phyloP scores from a whole-genome alignment of 2,888 invertebrate genomes.

The Brachyptera putata region DNA sequence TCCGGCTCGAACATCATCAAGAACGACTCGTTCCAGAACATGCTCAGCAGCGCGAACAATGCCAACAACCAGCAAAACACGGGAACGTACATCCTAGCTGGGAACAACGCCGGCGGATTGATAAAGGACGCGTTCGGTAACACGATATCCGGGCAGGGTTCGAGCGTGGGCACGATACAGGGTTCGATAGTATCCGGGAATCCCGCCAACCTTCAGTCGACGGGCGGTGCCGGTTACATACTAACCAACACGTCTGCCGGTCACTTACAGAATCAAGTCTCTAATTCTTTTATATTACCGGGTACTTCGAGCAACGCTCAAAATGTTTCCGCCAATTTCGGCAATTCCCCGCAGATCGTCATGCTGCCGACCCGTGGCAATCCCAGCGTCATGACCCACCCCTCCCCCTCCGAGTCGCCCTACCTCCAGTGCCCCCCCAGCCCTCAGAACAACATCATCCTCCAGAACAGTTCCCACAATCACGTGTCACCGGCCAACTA shows the following conservation, averaged over 20 bases:
- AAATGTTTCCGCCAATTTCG: background rate
- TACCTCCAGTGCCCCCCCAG: background rate
- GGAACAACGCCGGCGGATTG: background rate
- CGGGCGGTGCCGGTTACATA: background rate
- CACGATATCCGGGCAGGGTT: too few relatives aligned
- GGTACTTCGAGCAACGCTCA: background rate
- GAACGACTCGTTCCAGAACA: conserved; percentile 19
- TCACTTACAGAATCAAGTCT: background rate
- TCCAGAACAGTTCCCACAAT: conserved; percentile 6
- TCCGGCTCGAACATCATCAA: conserved; percentile 11
- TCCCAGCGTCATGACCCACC: background rate
- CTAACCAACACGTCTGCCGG: background rate
- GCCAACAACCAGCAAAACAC: background rate
- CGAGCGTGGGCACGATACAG: background rate
- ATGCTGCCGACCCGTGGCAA: conserved; percentile 1
- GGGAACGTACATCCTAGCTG: conserved; percentile 24
- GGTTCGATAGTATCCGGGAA: conserved; percentile 8
- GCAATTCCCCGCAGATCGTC: conserved; percentile 11
- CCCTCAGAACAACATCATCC: background rate
- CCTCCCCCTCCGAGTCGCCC: background rate
- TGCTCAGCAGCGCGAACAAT: background rate
- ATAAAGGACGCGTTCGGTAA: conserved; percentile 25
- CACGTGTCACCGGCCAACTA: too few relatives aligned
- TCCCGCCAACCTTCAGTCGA: background rate
- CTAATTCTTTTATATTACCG: conserved; percentile 4